Base-by-base conservation (phyloP, 2,113 vertebrate species). In the Seriola quinqueradiata region DNA sequence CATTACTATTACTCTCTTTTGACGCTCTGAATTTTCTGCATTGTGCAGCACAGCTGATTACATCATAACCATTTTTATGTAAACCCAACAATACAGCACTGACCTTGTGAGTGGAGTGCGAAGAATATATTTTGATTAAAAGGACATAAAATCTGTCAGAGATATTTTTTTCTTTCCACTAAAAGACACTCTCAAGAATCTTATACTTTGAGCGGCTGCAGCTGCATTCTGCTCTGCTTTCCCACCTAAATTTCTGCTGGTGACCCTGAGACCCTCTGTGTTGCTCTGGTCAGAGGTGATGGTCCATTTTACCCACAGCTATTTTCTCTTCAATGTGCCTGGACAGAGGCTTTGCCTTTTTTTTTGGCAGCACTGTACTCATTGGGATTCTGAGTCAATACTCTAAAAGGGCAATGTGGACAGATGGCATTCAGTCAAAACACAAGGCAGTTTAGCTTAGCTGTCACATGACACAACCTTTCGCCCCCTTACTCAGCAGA, bases 401-500 rank as follows among this genome's bases (percentile, higher is more conserved):
- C 67, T 88, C 70, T 81, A 82, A 93, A 93, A 92, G 85, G 89
- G 77, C 89, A 92, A 72, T 50, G 89, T 77, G 69, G 84, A 89
- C 81, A 83, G 83, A 90, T 89, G 87, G 84, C 58, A 79, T 84
- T 91, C 80, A 82, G 69, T 90, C 79, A 92, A 88, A 91, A 85
- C 60, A 61, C 75, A 75, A 75, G 69, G 40, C 77, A 72, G 81
- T 83, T 87, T 77, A 83, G 76, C 77, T 83, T 72, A 40, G 68
- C 79, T 77, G 80, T 83, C 58, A 69, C 65, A 71, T 77, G 70
- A 74, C 87, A 80, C 65, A 84, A 86, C 70, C 75, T 79, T 83
- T 77, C 34, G 34, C 42, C 70, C 59, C 40, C 76, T 81, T 87
- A 80, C 73, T 88, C 77, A 87, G 84, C 77, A 63, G 71, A 63